Evolutionary conservation across 2,113 vertebrate species (phyloP).

Genomic region (Hippocampus zosterae): DNA sequence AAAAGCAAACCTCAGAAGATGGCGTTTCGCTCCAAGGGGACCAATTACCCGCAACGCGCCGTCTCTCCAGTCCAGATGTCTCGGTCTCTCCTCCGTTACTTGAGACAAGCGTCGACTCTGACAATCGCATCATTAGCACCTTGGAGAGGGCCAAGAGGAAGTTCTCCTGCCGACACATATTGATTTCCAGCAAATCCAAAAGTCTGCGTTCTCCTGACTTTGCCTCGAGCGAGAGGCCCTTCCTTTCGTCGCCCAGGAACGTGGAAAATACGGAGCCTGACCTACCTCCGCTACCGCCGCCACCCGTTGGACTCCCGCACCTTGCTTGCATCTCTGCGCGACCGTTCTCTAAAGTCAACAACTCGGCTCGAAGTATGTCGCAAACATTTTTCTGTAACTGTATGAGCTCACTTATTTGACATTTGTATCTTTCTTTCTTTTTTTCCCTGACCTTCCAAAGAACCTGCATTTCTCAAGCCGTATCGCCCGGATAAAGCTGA

Average conservation of each 20-base stretch:
- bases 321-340: constrained; percentile 58
- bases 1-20: constrained; percentile 34
- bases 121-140: constrained; percentile 56
- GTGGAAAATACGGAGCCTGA: constrained; percentile 9
- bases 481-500: constrained; percentile 11
- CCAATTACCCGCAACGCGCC: constrained; percentile 24
- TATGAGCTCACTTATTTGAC: neutral
- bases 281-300: neutral
- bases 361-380: constrained; percentile 27
- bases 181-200: constrained; percentile 49
- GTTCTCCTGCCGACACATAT: constrained; percentile 54
- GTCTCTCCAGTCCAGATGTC: constrained; percentile 47
- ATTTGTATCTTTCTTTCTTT: neutral
- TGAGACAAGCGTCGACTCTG: constrained; percentile 33
- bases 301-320: constrained; percentile 35
- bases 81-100: constrained; percentile 34
- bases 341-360: constrained; percentile 55
- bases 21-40: constrained; percentile 21
- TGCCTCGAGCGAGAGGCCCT: constrained; percentile 4
- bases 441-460: constrained; percentile 9
- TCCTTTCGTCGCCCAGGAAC: constrained; percentile 16
- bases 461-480: constrained; percentile 20
- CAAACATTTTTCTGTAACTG: neutral
- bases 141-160: constrained; percentile 69
- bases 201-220: constrained; percentile 30